Percentiles rank a stretch among this genome's conserved stretches.
These are phyloP conservation scores for Boleophthalmus pectinirostris DNA, from an alignment of 2,113 vertebrate genomes.

Conservation along the genomic window DNA sequence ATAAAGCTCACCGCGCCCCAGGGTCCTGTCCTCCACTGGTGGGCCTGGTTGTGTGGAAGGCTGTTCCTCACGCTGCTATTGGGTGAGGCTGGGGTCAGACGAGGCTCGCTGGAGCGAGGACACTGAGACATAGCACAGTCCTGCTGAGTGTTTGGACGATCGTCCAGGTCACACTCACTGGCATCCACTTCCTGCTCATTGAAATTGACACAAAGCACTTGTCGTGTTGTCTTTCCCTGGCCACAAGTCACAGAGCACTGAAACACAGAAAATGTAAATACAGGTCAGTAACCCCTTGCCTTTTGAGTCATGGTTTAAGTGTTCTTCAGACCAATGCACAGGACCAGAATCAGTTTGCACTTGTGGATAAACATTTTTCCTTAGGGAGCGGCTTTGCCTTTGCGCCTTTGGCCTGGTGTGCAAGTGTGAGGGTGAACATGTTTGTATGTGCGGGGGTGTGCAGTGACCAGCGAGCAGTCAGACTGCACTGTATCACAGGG, in stretches of 20 bases:
- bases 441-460: constrained; percentile 28
- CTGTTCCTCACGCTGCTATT: constrained; percentile 72
- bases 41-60: constrained; percentile 77
- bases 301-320: background rate
- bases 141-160: constrained; percentile 86
- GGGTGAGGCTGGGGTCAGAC: constrained; percentile 75
- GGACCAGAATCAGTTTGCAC: constrained; percentile 18
- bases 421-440: constrained; percentile 26
- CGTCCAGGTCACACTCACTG: constrained; percentile 89
- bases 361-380: constrained; percentile 57
- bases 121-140: constrained; percentile 93
- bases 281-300: background rate
- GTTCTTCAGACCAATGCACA: background rate
- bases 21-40: constrained; percentile 95
- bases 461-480: constrained; percentile 58
- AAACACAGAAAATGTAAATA: constrained; percentile 17
- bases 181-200: constrained; percentile 85
- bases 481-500: constrained; percentile 49
- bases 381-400: constrained; percentile 47
- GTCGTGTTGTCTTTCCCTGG: constrained; percentile 90
- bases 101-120: constrained; percentile 79
- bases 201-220: constrained; percentile 91
- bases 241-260: constrained; percentile 97
- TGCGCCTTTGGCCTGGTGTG: constrained; percentile 57
- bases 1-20: constrained; percentile 93